Evolutionary conservation across 1,140 invertebrate genomes (phyloP).

Genomic region (Dolichoris vasculosae): DNA sequence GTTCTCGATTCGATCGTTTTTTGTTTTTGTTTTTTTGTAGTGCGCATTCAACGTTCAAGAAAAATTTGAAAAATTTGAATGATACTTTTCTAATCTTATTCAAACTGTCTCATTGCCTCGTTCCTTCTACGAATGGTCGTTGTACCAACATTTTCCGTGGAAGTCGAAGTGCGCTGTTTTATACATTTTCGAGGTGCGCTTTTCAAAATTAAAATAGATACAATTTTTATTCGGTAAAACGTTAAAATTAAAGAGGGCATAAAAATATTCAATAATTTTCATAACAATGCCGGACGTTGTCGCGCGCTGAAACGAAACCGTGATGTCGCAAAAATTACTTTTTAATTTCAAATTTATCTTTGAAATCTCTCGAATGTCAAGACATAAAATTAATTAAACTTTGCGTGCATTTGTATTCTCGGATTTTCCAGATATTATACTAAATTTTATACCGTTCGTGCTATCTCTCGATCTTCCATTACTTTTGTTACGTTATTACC

Average conservation of each 20-base stretch:
- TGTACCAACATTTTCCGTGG: background rate
- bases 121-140: background rate
- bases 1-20: background rate
- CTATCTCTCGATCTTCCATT: background rate
- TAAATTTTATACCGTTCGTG: no score
- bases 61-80: background rate
- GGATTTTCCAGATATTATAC: no score
- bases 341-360: background rate
- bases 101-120: background rate
- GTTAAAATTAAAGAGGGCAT: background rate
- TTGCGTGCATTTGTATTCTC: background rate
- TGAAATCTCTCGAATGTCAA: background rate
- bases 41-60: background rate
- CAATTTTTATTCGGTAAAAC: background rate
- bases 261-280: background rate
- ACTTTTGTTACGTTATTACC: background rate
- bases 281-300: background rate
- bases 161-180: background rate
- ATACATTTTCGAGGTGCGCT: background rate
- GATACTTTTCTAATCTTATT: slow-evolving; percentile 2
- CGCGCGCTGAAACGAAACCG: background rate
- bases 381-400: background rate
- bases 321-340: background rate
- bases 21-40: no score
- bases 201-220: background rate